A percentile compares a stretch with the other conserved stretches of the same genome.
Conservation (phyloP, 64 coral and sea anemone species). For the Hydrozoanthus tunicans region DNA sequence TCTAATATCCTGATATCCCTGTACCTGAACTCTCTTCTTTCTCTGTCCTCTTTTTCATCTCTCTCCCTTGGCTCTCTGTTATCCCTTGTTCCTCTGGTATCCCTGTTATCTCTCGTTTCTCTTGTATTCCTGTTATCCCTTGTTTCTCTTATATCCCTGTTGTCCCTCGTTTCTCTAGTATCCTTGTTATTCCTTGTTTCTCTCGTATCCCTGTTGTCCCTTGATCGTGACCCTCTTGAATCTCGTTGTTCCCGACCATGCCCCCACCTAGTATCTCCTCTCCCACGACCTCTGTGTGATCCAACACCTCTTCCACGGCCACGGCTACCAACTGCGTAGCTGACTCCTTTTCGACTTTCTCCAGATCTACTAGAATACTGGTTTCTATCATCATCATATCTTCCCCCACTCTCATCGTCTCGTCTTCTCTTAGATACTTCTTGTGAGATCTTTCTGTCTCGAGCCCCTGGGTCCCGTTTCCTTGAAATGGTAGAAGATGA, state of each 20-base stretch:
- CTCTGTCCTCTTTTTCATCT: slow-evolving; percentile 30
- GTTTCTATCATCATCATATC: slow-evolving; percentile 56
- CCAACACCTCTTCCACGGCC: slow-evolving; percentile 62
- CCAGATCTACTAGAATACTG: slow-evolving; percentile 36
- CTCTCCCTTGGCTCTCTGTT: slow-evolving; percentile 61
- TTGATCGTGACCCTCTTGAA: slow-evolving; percentile 20
- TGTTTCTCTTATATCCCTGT: slow-evolving; percentile 21
- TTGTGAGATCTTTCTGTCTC: slow-evolving; percentile 59
- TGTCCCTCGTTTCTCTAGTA: slow-evolving; percentile 40
- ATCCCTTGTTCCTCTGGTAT: slow-evolving; percentile 34
- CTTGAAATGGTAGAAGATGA: slow-evolving; percentile 35
- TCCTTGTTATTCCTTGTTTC: slow-evolving; percentile 61
- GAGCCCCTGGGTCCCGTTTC: slow-evolving; percentile 33
- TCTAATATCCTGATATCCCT: slow-evolving; percentile 34
- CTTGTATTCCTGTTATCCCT: slow-evolving; percentile 61
- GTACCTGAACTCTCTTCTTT: slow-evolving; percentile 31
- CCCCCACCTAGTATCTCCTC: slow-evolving; percentile 67
- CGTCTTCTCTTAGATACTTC: slow-evolving; percentile 45
- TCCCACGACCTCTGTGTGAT: slow-evolving; percentile 63
- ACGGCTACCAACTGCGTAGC: slow-evolving; percentile 69
- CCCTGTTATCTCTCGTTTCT: slow-evolving; percentile 48
- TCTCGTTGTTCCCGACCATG: slow-evolving; percentile 42
- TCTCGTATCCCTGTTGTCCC: slow-evolving; percentile 32
- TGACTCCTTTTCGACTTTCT: slow-evolving; percentile 62
- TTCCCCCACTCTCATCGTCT: slow-evolving; percentile 61